Evolutionary conservation across 2,888 invertebrate genomes (phyloP).

Genomic region (Orchesellides sinensis): DNA sequence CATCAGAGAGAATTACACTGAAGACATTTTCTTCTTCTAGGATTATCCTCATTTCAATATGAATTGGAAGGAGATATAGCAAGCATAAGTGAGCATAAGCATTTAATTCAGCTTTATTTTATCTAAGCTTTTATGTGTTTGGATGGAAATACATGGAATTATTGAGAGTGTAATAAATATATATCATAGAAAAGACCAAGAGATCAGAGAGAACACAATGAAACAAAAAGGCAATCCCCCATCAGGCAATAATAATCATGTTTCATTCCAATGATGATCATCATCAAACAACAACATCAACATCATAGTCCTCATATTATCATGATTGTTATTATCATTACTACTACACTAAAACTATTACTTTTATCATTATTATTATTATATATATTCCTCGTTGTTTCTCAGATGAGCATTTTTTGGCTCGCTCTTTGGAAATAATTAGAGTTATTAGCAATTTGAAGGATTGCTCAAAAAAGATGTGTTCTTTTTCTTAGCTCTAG

Average conservation of each 20-base stretch:
- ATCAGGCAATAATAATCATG: slow-evolving; percentile 68
- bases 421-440: slow-evolving; percentile 72
- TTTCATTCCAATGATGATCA: slow-evolving; percentile 65
- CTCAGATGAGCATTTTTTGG: slow-evolving; percentile 64
- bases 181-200: slow-evolving; percentile 43
- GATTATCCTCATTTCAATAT: no score
- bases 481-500: background rate
- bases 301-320: slow-evolving; percentile 58
- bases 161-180: slow-evolving; percentile 38
- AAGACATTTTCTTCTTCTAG: slow-evolving; percentile 24
- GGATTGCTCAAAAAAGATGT: slow-evolving; percentile 65
- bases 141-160: background rate
- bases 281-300: slow-evolving; percentile 64
- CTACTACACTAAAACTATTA: slow-evolving; percentile 53
- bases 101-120: slow-evolving; percentile 41
- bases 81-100: slow-evolving; percentile 30
- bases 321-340: slow-evolving; percentile 63
- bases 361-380: slow-evolving; percentile 45
- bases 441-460: slow-evolving; percentile 75
- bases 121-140: background rate
- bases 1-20: background rate
- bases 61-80: no score
- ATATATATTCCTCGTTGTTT: slow-evolving; percentile 20
- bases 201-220: slow-evolving; percentile 55
- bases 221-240: slow-evolving; percentile 66